Conservation (phyloP, 2,888 invertebrate species). For the Melanotus villosus region DNA sequence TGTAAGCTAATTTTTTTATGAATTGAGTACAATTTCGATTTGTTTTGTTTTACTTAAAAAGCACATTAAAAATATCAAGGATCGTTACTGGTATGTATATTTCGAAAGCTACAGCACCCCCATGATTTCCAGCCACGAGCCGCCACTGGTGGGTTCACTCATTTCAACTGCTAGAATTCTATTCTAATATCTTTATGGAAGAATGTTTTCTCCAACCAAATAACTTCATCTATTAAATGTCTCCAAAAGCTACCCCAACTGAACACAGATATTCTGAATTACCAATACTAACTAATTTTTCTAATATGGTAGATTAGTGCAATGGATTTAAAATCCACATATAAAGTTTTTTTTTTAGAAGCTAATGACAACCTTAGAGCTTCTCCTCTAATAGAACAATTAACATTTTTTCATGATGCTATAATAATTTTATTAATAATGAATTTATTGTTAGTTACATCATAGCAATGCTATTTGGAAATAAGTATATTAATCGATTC, state of each 20-base stretch:
- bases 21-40: too few relatives aligned
- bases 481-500: not conserved
- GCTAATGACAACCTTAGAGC: slow-evolving; percentile 1
- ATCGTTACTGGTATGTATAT: too few relatives aligned
- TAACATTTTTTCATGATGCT: too few relatives aligned
- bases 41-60: too few relatives aligned
- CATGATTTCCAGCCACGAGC: too few relatives aligned
- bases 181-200: slow-evolving; percentile 72
- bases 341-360: not conserved
- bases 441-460: not conserved
- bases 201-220: slow-evolving; percentile 69
- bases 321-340: slow-evolving; percentile 77
- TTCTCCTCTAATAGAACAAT: slow-evolving; percentile 5
- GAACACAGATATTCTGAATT: slow-evolving; percentile 59
- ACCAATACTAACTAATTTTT: too few relatives aligned
- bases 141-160: too few relatives aligned
- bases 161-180: slow-evolving; percentile 73
- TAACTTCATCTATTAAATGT: slow-evolving; percentile 64
- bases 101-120: too few relatives aligned
- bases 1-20: too few relatives aligned
- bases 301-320: slow-evolving; percentile 73
- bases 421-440: too few relatives aligned
- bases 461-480: not conserved
- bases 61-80: too few relatives aligned
- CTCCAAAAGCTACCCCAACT: slow-evolving; percentile 68